A percentile compares a stretch with the other conserved stretches of the same genome.
Evolutionary conservation across 2,113 vertebrate species (phyloP).

Genomic region (Maccullochella peelii): DNA sequence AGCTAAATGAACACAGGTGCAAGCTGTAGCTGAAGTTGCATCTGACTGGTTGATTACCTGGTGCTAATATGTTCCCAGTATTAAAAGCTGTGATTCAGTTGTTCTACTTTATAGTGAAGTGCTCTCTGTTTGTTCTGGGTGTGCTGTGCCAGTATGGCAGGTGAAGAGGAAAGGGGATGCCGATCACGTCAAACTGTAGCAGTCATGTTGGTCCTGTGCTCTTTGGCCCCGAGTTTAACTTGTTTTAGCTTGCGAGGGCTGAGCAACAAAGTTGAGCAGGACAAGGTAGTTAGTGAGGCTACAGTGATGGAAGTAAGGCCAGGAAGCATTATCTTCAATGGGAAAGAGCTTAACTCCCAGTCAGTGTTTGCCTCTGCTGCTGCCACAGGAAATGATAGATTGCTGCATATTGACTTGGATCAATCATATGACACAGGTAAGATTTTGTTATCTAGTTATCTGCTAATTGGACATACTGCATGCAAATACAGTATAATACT

Average conservation of each 20-base stretch:
- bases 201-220: constrained; percentile 38
- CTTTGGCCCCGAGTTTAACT: constrained; percentile 6
- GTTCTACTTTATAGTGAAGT: background rate
- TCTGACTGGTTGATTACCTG: constrained; percentile 36
- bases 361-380: constrained; percentile 5
- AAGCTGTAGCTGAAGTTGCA: background rate
- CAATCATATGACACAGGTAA: constrained; percentile 23
- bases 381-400: background rate
- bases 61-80: background rate
- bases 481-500: background rate
- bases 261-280: background rate
- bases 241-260: constrained; percentile 22
- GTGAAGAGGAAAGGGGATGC: background rate
- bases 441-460: background rate
- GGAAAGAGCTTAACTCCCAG: background rate
- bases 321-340: constrained; percentile 38
- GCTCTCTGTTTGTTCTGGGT: background rate
- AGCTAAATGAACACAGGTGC: constrained; percentile 37
- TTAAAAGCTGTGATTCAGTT: background rate
- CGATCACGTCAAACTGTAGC: constrained; percentile 11
- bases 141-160: constrained; percentile 33
- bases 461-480: background rate
- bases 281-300: background rate
- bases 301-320: background rate
- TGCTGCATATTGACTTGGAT: background rate